phyloP scores from a whole-genome alignment of 2,888 invertebrate genomes.

The Diloba caeruleocephala region DNA sequence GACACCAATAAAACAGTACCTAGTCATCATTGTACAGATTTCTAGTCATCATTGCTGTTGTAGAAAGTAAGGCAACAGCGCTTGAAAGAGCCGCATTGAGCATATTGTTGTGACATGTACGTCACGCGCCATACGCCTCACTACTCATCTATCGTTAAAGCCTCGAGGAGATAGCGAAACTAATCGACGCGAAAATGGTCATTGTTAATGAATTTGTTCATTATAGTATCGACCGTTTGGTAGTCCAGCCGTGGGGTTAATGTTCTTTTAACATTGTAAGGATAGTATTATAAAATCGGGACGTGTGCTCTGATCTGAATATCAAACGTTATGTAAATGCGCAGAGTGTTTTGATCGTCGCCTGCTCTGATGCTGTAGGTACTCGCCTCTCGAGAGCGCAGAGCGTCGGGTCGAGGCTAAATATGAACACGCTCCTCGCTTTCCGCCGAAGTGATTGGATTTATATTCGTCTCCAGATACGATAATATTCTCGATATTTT shows the following conservation, averaged over 20 bases:
- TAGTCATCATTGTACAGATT: no score
- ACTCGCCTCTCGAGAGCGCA: neutral
- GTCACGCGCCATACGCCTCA: neutral
- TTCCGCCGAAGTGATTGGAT: conserved; percentile 22
- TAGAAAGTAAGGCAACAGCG: no score
- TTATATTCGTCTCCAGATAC: conserved; percentile 17
- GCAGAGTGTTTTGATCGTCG: conserved; percentile 3
- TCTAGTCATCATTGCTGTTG: no score
- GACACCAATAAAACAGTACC: no score
- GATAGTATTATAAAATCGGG: conserved; percentile 9
- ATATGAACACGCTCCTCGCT: conserved; percentile 7
- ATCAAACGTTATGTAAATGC: conserved; percentile 23
- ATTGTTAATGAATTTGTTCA: neutral
- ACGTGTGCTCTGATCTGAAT: conserved; percentile 22
- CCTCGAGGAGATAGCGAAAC: neutral
- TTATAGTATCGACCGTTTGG: neutral
- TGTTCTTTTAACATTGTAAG: conserved; percentile 20
- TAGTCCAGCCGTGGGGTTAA: conserved; percentile 33
- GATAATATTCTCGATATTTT: conserved; percentile 17
- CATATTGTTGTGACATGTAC: neutral
- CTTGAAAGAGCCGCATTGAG: neutral
- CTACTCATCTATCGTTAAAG: conserved; percentile 2
- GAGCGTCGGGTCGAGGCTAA: neutral
- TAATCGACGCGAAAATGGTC: neutral
- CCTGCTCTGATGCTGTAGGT: neutral